Evolutionary conservation across 2,797 vertebrate genomes (phyloP).

Genomic region (Scomberomorus guttatus): DNA sequence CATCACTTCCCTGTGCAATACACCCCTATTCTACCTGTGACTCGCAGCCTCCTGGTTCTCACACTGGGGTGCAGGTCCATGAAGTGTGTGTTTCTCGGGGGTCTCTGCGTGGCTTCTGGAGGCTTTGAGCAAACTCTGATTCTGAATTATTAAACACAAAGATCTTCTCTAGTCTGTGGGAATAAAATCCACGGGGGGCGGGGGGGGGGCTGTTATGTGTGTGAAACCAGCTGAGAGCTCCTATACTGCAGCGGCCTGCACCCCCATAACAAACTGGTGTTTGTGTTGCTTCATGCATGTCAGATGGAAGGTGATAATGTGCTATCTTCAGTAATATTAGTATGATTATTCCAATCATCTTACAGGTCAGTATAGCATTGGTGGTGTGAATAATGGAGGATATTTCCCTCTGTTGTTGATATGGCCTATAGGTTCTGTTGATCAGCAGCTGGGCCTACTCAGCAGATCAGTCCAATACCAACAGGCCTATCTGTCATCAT

Average conservation of each 20-base stretch:
- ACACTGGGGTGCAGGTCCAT: background rate
- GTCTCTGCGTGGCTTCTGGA: too few relatives aligned
- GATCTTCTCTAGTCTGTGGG: background rate
- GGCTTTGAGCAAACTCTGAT: background rate
- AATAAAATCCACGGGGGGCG: background rate
- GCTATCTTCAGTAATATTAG: background rate
- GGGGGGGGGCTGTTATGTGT: slow-evolving; percentile 6
- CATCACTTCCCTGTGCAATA: background rate
- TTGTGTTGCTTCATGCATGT: background rate
- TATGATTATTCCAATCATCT: background rate
- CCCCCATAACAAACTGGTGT: background rate
- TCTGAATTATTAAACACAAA: slow-evolving; percentile 13
- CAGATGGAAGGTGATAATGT: background rate
- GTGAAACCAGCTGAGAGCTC: slow-evolving; percentile 16
- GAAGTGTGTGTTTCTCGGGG: background rate
- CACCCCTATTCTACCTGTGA: background rate
- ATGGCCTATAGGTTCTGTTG: background rate
- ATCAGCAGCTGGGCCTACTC: background rate
- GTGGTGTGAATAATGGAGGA: background rate
- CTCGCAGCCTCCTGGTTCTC: background rate
- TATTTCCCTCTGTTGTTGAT: background rate
- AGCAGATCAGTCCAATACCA: too few relatives aligned
- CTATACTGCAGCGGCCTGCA: slow-evolving; percentile 1
- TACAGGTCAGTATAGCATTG: background rate
- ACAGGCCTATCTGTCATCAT: background rate